Percentiles rank a stretch among this genome's conserved stretches.
These are phyloP conservation scores for Acrobasis suavella DNA, from an alignment of 2,888 invertebrate genomes.

Conservation along the genomic window DNA sequence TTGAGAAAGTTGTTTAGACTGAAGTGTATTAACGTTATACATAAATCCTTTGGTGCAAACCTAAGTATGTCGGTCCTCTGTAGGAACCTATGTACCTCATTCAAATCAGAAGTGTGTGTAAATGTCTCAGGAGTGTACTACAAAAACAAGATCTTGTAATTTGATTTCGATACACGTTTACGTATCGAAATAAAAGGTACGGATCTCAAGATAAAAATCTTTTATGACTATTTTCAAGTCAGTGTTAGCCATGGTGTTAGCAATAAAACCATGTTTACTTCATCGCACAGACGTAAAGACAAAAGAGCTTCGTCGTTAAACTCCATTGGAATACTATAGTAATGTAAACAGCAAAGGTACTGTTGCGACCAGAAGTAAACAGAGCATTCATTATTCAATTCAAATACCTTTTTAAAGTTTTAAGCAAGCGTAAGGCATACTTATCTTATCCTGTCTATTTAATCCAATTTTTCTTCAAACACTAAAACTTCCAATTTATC, in stretches of 20 bases:
- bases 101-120: no score
- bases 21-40: no score
- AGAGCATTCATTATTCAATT: background rate
- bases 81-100: no score
- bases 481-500: no score
- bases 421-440: background rate
- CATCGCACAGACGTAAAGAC: conserved; percentile 46
- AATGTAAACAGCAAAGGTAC: conserved; percentile 40
- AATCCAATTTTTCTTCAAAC: no score
- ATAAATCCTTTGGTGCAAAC: no score
- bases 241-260: conserved; percentile 29
- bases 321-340: conserved; percentile 48
- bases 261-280: conserved; percentile 41
- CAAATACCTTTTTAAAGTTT: background rate
- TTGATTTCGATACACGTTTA: conserved; percentile 7
- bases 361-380: conserved; percentile 24
- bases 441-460: no score
- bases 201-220: conserved; percentile 25
- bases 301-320: conserved; percentile 57
- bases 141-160: background rate
- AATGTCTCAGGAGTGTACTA: no score
- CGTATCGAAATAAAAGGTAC: conserved; percentile 6
- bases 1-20: no score
- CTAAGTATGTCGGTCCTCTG: no score
- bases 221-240: conserved; percentile 25